phyloP scores from a whole-genome alignment of 2,113 vertebrate genomes.

The Brachypodius melanocephalos region DNA sequence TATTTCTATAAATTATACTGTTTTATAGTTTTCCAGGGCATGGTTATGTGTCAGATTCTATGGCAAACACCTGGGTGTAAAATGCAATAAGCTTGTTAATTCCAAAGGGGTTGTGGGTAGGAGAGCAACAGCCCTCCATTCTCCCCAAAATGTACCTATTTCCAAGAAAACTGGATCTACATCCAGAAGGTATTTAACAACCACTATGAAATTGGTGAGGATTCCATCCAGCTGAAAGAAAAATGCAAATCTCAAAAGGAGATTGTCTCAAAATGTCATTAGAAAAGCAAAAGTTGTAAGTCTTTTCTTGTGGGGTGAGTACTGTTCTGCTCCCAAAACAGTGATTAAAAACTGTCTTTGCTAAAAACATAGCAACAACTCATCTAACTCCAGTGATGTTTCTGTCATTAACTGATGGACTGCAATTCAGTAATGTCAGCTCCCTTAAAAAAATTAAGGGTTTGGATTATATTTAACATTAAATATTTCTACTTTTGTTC shows the following conservation, averaged over 20 bases:
- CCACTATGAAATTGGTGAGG: neutral
- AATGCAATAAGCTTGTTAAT: constrained; percentile 71
- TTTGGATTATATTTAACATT: neutral
- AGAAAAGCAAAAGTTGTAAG: neutral
- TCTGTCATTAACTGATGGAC: neutral
- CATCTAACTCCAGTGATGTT: neutral
- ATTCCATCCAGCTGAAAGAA: neutral
- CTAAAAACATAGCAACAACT: neutral
- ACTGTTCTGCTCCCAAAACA: neutral
- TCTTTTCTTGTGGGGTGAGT: neutral
- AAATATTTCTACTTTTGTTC: neutral
- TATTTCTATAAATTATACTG: constrained; percentile 84
- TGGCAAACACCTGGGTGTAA: constrained; percentile 82
- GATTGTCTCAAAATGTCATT: neutral
- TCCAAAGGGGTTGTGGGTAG: constrained; percentile 49
- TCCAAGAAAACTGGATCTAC: constrained; percentile 14
- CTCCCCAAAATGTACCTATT: neutral
- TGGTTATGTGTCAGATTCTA: constrained; percentile 78
- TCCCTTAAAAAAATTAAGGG: neutral
- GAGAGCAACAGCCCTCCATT: neutral
- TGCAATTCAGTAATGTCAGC: neutral
- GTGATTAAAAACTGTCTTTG: neutral
- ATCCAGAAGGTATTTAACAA: neutral
- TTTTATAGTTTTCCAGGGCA: constrained; percentile 82
- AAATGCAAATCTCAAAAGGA: neutral